Evolutionary conservation across 2,113 vertebrate species (phyloP).

Genomic region (Meleagris gallopavo): DNA sequence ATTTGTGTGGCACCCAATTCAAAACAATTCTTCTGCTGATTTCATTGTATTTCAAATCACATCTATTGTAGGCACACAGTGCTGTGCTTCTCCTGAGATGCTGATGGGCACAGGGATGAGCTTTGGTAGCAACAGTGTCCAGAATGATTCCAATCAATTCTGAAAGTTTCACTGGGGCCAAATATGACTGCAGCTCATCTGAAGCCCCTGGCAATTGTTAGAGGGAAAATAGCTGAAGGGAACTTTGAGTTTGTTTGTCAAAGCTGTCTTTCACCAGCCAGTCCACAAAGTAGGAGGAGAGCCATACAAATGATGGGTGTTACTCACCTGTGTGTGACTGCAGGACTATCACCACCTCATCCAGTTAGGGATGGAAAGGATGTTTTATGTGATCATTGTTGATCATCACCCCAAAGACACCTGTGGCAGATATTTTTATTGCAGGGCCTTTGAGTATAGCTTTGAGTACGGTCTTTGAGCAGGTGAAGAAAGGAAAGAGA

Average conservation of each 20-base stretch:
- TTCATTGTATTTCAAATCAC: neutral
- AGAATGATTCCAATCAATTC: neutral
- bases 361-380: neutral
- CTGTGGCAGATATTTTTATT: neutral
- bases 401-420: neutral
- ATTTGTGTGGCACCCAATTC: neutral
- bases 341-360: neutral
- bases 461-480: neutral
- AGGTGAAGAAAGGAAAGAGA: constrained; percentile 22
- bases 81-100: neutral
- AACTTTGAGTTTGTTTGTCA: neutral
- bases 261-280: neutral
- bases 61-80: neutral
- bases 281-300: neutral
- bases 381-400: neutral
- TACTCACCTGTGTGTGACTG: neutral
- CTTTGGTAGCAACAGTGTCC: neutral
- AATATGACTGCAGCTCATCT: neutral
- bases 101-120: neutral
- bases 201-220: neutral
- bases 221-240: neutral
- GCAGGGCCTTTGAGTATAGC: neutral
- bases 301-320: neutral
- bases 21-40: neutral
- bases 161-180: neutral